Evolutionary conservation across 2,113 vertebrate genomes (phyloP).

Genomic region (Galemys pyrenaicus): DNA sequence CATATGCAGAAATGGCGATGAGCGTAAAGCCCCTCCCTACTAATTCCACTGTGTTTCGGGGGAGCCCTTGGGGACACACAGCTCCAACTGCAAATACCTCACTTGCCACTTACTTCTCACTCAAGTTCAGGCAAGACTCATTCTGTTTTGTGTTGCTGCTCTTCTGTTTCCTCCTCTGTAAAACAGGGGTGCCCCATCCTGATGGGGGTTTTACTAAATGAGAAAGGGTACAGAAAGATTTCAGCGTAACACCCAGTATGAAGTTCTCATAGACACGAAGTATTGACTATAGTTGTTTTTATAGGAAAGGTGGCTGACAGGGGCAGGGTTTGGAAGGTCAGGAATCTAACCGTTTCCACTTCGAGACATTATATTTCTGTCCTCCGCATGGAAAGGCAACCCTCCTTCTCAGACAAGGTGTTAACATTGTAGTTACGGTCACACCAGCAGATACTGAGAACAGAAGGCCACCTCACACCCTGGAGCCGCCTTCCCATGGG

Average conservation of each 20-base stretch:
- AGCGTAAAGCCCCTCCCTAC: fast-evolving
- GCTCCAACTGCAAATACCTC: too few species aligned
- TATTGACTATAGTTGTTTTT: not conserved
- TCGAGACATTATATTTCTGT: not conserved
- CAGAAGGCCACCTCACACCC: too few species aligned
- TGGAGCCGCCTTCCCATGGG: not conserved
- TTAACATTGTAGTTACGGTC: fast-evolving
- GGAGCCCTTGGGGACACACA: not conserved
- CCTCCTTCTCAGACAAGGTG: not conserved
- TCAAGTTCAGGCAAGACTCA: not conserved
- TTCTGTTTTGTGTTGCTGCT: not conserved
- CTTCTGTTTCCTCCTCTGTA: not conserved
- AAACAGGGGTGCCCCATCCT: not conserved
- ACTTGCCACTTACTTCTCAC: not conserved
- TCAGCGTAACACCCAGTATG: too few species aligned
- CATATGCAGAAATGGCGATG: not conserved
- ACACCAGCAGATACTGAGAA: too few species aligned
- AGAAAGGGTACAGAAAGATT: not conserved
- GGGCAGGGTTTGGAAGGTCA: not conserved
- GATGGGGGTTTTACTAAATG: not conserved
- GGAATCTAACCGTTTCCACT: not conserved
- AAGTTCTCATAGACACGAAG: not conserved
- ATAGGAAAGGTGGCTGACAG: not conserved
- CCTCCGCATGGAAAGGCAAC: not conserved
- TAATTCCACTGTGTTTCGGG: not conserved